Conservation (phyloP, 2,888 invertebrate genomes). For the Meliscaeva auricollis region DNA sequence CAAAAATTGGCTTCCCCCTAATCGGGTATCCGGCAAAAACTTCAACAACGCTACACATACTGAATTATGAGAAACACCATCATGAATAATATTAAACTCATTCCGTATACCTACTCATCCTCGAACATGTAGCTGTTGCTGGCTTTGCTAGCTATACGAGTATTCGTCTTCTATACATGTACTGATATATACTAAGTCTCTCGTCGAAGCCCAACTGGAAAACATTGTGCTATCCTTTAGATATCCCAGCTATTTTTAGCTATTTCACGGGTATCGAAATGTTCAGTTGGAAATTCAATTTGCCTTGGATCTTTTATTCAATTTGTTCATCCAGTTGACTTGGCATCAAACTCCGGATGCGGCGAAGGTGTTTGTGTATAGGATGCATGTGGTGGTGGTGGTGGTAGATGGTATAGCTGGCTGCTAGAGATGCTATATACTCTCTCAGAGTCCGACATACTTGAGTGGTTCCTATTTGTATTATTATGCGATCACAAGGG, state of each 20-base stretch:
- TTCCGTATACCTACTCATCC: constrained; percentile 9
- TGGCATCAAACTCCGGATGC: constrained; percentile 61
- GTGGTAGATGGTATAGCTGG: constrained; percentile 33
- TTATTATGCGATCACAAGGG: constrained; percentile 64
- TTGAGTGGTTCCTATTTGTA: constrained; percentile 70
- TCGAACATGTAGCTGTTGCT: neutral
- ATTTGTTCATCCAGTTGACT: constrained; percentile 71
- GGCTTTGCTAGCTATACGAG: neutral
- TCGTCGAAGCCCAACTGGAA: neutral
- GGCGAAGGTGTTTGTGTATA: constrained; percentile 68
- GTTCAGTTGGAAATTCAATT: constrained; percentile 68
- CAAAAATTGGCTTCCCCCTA: constrained; percentile 39
- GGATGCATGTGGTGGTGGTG: constrained; percentile 56
- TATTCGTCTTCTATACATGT: neutral
- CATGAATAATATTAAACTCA: constrained; percentile 64
- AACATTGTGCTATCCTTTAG: constrained; percentile 40
- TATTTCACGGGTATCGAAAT: constrained; percentile 66
- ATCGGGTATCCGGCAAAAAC: constrained; percentile 45
- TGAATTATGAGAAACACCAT: constrained; percentile 57
- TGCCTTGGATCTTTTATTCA: constrained; percentile 71
- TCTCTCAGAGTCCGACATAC: constrained; percentile 61
- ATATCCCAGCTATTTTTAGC: constrained; percentile 61
- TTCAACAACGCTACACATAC: constrained; percentile 56
- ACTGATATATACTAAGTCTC: too few species aligned
- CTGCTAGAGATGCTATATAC: constrained; percentile 33